Conservation (phyloP, 2,888 invertebrate species). For the Endotricha flammealis region DNA sequence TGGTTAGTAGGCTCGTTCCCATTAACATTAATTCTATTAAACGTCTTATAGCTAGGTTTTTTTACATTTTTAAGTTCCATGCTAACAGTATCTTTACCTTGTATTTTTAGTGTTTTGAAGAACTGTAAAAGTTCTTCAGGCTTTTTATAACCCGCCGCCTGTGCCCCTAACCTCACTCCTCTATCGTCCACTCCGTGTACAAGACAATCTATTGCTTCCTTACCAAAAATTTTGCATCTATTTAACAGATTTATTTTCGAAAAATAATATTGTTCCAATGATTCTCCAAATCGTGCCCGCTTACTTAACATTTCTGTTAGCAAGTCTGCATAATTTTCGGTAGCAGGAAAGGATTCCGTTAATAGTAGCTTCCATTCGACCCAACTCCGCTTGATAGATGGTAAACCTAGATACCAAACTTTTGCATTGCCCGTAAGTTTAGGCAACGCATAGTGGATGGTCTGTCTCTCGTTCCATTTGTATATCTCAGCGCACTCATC, state of each 20-base stretch:
- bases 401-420: constrained; percentile 14
- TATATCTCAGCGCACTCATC: no score
- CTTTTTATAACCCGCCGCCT: constrained; percentile 4
- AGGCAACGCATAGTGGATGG: constrained; percentile 14
- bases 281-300: constrained; percentile 11
- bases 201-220: constrained; percentile 15
- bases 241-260: constrained; percentile 17
- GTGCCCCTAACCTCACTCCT: constrained; percentile 11
- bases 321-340: constrained; percentile 16
- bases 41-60: no score
- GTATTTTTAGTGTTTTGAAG: constrained; percentile 6
- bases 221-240: constrained; percentile 10
- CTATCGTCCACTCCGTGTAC: constrained; percentile 16
- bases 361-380: constrained; percentile 12
- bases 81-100: not conserved
- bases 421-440: constrained; percentile 10
- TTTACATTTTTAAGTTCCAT: no score
- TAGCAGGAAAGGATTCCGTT: constrained; percentile 11
- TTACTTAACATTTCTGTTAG: constrained; percentile 18
- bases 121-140: constrained; percentile 6
- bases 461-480: constrained; percentile 9
- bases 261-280: constrained; percentile 18
- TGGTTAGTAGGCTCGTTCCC: not conserved
- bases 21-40: no score
- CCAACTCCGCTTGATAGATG: constrained; percentile 10